A percentile compares a stretch with the other conserved stretches of the same genome.
Evolutionary conservation across 2,797 vertebrate species (phyloP).

Genomic region (Hydrophis major): DNA sequence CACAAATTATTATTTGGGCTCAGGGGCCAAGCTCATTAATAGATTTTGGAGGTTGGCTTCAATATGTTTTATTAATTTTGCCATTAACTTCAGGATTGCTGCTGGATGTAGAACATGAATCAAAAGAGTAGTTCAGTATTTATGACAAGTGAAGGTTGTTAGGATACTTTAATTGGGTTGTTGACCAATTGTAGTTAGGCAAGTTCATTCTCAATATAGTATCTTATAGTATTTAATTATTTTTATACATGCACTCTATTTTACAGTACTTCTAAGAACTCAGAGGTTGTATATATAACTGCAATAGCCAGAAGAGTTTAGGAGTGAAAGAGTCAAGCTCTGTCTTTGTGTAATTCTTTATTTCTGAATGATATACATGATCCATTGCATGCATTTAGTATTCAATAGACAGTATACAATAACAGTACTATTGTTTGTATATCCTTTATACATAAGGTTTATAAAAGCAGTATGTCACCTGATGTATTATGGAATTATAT

Average conservation of each 20-base stretch:
- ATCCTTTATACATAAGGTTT: neutral
- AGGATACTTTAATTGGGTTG: neutral
- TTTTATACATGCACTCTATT: neutral
- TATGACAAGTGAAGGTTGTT: neutral
- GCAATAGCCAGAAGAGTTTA: neutral
- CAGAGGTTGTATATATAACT: neutral
- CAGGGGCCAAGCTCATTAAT: neutral
- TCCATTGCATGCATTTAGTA: neutral
- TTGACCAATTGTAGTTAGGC: neutral
- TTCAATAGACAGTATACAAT: neutral
- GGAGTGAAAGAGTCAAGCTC: neutral
- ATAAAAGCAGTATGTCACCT: neutral
- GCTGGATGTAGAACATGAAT: neutral
- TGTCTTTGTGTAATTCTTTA: neutral
- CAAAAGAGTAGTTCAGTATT: neutral
- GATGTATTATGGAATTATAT: neutral
- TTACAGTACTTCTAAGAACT: neutral
- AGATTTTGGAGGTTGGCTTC: neutral
- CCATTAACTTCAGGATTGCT: neutral
- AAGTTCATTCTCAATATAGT: neutral
- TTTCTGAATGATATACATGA: neutral
- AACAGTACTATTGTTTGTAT: neutral
- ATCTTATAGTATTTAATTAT: neutral
- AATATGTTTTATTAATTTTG: neutral
- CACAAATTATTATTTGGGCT: neutral